A percentile compares a stretch with the other conserved stretches of the same genome.
phyloP scores from a whole-genome alignment of 2,888 invertebrate genomes.

The Priapulus caudatus region DNA sequence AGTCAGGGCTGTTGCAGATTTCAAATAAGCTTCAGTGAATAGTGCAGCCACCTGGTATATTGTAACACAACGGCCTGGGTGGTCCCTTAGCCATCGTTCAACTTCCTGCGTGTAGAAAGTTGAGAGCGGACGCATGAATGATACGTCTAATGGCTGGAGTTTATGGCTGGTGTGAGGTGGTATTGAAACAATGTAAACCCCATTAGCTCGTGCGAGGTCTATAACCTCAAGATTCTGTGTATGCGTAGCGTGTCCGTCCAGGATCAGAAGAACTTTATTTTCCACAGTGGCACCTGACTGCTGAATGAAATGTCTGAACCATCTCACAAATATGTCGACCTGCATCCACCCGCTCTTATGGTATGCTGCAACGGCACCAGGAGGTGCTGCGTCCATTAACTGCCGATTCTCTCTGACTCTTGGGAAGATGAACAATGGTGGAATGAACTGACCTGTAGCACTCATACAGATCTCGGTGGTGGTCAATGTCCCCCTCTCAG shows the following conservation, averaged over 20 bases:
- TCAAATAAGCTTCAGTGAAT: slow-evolving; percentile 19
- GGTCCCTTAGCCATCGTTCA: slow-evolving; percentile 20
- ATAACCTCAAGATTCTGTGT: slow-evolving; percentile 21
- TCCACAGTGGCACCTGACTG: slow-evolving; percentile 15
- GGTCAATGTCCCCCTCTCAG: no score
- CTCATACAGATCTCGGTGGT: no score
- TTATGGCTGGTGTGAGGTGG: slow-evolving; percentile 25
- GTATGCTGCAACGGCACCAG: slow-evolving; percentile 17
- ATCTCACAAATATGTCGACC: slow-evolving; percentile 20
- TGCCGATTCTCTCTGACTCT: slow-evolving; percentile 19
- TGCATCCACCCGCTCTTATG: slow-evolving; percentile 22
- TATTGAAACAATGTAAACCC: slow-evolving; percentile 20
- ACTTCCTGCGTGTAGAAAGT: slow-evolving; percentile 17
- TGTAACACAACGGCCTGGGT: slow-evolving; percentile 18
- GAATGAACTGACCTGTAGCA: no score
- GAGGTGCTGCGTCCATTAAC: slow-evolving; percentile 22
- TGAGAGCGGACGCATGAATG: slow-evolving; percentile 22
- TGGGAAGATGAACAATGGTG: no score
- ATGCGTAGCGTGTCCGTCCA: slow-evolving; percentile 25
- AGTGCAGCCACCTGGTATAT: slow-evolving; percentile 18
- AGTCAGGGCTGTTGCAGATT: slow-evolving; percentile 17
- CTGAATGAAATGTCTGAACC: slow-evolving; percentile 23
- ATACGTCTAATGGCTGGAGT: slow-evolving; percentile 24
- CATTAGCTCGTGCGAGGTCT: slow-evolving; percentile 18
- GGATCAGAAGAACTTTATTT: slow-evolving; percentile 17